Percentiles rank a stretch among this genome's conserved stretches.
These are phyloP conservation scores for Orthonychiurus folsomi DNA, from an alignment of 2,888 invertebrate species.

Conservation along the genomic window DNA sequence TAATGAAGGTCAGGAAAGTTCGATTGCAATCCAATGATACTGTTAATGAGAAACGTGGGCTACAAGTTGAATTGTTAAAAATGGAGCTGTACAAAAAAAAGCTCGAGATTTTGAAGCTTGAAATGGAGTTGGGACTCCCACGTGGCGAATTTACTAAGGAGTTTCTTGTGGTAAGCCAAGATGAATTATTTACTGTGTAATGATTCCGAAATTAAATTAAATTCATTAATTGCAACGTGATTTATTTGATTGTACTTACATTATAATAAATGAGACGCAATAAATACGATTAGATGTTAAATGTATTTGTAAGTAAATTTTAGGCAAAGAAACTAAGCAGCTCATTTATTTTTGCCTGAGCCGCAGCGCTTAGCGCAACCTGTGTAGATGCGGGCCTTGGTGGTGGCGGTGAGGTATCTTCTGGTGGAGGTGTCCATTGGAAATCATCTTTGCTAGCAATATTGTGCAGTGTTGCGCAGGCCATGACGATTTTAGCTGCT, in stretches of 20 bases:
- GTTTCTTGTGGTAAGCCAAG: too few species aligned
- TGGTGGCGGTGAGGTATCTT: not conserved
- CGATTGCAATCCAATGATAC: not conserved
- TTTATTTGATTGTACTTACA: not conserved
- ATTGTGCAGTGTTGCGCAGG: slow-evolving; percentile 12
- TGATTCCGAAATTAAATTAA: not conserved
- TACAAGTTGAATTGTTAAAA: not conserved
- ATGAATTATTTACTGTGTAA: too few species aligned
- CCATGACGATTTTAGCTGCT: slow-evolving; percentile 12
- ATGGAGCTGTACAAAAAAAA: not conserved
- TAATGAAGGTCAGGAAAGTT: not conserved
- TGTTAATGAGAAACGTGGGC: not conserved
- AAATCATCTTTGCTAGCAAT: slow-evolving; percentile 7
- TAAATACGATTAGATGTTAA: not conserved
- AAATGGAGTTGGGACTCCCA: not conserved
- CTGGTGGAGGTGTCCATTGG: not conserved
- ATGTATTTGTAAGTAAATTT: not conserved
- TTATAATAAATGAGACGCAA: not conserved
- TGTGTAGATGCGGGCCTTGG: not conserved
- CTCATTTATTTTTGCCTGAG: not conserved
- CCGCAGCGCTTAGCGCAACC: not conserved
- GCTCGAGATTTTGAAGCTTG: not conserved
- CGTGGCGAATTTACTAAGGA: not conserved
- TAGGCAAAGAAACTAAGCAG: not conserved
- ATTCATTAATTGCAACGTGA: not conserved